These are phyloP conservation scores for Toxotes lorentzi DNA, from an alignment of 2,797 vertebrate genomes.

Conservation along the genomic window DNA sequence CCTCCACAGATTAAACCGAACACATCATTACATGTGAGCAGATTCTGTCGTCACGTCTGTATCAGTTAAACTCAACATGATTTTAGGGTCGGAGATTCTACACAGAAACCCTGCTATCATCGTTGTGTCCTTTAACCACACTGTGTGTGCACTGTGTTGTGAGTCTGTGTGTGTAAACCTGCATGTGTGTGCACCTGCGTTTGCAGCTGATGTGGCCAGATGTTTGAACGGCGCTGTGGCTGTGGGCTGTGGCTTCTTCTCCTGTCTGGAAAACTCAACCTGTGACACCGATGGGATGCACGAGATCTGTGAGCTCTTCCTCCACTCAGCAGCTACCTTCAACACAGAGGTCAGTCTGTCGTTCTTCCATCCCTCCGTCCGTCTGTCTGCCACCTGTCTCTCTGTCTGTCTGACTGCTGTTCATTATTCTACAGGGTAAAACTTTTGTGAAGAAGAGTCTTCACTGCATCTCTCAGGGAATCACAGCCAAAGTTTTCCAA, in stretches of 20 bases:
- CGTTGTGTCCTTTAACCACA: too few species aligned
- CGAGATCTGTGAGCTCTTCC: slow-evolving; percentile 95
- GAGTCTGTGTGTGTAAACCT: background rate
- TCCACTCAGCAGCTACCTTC: slow-evolving; percentile 93
- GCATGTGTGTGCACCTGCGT: background rate
- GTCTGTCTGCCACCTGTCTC: background rate
- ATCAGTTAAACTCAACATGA: too few species aligned
- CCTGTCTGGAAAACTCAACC: slow-evolving; percentile 97
- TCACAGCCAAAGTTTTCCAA: slow-evolving; percentile 91
- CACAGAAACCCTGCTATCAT: too few species aligned
- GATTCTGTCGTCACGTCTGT: too few species aligned
- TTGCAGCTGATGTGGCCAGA: slow-evolving; percentile 91
- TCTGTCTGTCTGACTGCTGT: background rate
- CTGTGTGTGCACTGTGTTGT: background rate
- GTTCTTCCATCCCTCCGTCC: fast-evolving
- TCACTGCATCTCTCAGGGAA: slow-evolving; percentile 92
- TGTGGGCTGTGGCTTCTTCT: slow-evolving; percentile 95
- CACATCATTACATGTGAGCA: too few species aligned
- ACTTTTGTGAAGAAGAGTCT: slow-evolving; percentile 97
- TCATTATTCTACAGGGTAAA: slow-evolving; percentile 87
- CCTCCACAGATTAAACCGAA: too few species aligned
- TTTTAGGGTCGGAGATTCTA: too few species aligned
- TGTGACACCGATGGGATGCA: slow-evolving; percentile 97
- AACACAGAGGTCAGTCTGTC: slow-evolving; percentile 91
- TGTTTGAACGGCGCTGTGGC: slow-evolving; percentile 91